These are phyloP conservation scores for Lontra canadensis DNA, from an alignment of 2,113 vertebrate species.

Conservation along the genomic window DNA sequence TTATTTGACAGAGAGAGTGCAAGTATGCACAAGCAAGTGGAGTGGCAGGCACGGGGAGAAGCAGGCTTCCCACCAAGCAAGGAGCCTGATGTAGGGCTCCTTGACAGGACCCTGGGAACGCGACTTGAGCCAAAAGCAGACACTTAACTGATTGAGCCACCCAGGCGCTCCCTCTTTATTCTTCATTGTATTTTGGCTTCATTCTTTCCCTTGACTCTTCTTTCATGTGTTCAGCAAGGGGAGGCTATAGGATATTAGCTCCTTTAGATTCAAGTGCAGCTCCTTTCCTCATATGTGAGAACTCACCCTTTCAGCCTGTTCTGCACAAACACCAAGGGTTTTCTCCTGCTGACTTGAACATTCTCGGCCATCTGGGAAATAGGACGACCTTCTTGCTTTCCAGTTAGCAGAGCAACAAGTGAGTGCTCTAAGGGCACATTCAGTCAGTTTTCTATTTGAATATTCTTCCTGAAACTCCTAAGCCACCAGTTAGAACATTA, in stretches of 20 bases:
- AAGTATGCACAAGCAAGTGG: too few species aligned
- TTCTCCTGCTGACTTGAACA: neutral
- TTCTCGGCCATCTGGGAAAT: slow-evolving; percentile 32
- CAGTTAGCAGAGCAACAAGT: neutral
- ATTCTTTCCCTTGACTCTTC: neutral
- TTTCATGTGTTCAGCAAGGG: neutral
- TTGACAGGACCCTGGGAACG: too few species aligned
- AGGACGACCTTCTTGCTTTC: slow-evolving; percentile 3
- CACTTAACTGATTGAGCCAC: too few species aligned
- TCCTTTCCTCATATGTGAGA: neutral
- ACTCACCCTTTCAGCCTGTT: neutral
- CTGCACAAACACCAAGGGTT: neutral
- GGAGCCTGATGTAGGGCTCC: too few species aligned
- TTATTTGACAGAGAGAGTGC: too few species aligned
- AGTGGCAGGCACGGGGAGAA: too few species aligned
- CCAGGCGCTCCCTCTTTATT: neutral
- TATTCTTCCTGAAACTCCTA: neutral
- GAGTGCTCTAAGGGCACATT: neutral
- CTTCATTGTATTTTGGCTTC: neutral
- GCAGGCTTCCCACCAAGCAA: too few species aligned
- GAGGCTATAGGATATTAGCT: neutral
- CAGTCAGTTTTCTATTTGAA: neutral
- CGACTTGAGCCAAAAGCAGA: too few species aligned
- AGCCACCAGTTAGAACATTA: neutral
- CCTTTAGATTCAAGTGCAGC: neutral